Base-by-base conservation (phyloP, 2,113 vertebrate species). In the Ahaetulla prasina region DNA sequence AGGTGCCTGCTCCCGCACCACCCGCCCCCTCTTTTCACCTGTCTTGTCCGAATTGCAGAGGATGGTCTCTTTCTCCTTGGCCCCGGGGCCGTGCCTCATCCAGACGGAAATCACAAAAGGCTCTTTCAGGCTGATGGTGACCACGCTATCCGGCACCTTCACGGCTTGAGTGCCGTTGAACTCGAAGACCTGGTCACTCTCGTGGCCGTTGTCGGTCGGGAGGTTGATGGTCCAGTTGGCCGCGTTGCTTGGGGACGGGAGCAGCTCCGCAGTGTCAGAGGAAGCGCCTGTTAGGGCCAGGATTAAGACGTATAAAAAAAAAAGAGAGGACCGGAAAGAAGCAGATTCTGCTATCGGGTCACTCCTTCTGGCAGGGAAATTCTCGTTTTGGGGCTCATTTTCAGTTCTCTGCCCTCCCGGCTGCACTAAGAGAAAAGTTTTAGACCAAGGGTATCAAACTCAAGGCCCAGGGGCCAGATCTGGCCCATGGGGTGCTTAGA, bases 121-220 rank as follows among this genome's bases (percentile, higher is more conserved):
- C 91, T 99, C 98, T 93, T 98, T 98, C 2, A 99, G 97, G 94
- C 94, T 98, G 95, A 98, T 95, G 5, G 97, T 98, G 90, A 99
- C 98, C 23, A 99, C 35, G 0, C 98, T 98, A 0, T 99, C 98
- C 0, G 99, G 99, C 84, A 99, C 95, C 96, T 97, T 98, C 90
- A 99, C 98, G 0, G 99, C 98, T 94, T 99, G 99, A 0, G 99
- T 99, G 96, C 99, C 99, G 0, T 99, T 99, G 85, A 99, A 99
- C 96, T 99, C 99, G 87, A 99, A 99, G 95, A 99, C 98, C 94
- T 99, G 99, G 97, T 99, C 99, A 0, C 99, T 99, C 98, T 99
- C 99, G 0, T 99, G 99, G 12, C 99, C 99, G 0, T 99, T 99
- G 91, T 99, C 99, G 0, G 99, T 99, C 45, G 99, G 99, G 87